These are phyloP conservation scores for Chaetodon trifascialis DNA, from an alignment of 2,113 vertebrate genomes.

Conservation along the genomic window DNA sequence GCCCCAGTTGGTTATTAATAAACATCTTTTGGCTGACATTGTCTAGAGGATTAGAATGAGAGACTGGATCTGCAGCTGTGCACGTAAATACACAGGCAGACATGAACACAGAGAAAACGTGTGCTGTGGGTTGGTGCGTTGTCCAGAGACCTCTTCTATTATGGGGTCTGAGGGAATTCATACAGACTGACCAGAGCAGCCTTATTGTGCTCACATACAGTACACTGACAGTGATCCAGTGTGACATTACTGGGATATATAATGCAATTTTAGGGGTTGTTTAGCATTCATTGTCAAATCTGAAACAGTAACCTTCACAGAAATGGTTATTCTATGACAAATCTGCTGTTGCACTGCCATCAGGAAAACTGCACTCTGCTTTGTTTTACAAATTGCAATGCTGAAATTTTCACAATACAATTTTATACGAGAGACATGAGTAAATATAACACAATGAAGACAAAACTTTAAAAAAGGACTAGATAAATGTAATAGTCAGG, in stretches of 20 bases:
- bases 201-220: slow-evolving; percentile 1
- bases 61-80: slow-evolving; percentile 27
- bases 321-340: background rate
- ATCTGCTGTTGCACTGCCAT: no score
- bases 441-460: no score
- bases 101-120: background rate
- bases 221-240: slow-evolving; percentile 5
- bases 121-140: background rate
- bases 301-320: background rate
- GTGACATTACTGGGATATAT: background rate
- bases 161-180: background rate
- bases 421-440: no score
- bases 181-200: background rate
- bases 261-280: background rate
- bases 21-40: slow-evolving; percentile 80
- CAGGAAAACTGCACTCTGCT: background rate
- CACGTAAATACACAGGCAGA: slow-evolving; percentile 25
- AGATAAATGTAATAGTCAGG: no score
- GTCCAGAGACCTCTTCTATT: slow-evolving; percentile 22
- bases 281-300: background rate
- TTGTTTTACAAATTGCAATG: background rate
- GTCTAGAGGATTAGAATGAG: slow-evolving; percentile 68
- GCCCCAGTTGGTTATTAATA: slow-evolving; percentile 73
- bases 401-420: no score
- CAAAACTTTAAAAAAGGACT: no score